Evolutionary conservation across 2,797 vertebrate genomes (phyloP).

Genomic region (Gambusia yucatana): DNA sequence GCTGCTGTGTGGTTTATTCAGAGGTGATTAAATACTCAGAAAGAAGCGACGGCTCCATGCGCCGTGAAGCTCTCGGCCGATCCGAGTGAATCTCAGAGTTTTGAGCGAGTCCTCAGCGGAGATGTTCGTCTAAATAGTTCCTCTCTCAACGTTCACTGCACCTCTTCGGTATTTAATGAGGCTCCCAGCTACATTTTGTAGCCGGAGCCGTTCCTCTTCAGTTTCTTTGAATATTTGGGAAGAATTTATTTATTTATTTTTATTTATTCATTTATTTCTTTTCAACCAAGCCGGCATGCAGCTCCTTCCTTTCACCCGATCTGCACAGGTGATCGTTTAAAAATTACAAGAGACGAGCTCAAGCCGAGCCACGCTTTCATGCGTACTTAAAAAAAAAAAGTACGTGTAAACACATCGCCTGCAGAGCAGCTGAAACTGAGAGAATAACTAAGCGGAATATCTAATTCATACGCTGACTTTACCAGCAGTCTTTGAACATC

Average conservation of each 20-base stretch:
- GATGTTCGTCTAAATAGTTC: slow-evolving; percentile 41
- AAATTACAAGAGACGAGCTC: slow-evolving; percentile 13
- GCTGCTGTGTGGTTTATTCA: slow-evolving; percentile 14
- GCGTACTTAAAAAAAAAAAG: slow-evolving; percentile 18
- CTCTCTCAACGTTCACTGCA: slow-evolving; percentile 38
- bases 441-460: slow-evolving; percentile 41
- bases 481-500: slow-evolving; percentile 22
- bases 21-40: slow-evolving; percentile 48
- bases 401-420: slow-evolving; percentile 22
- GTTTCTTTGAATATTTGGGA: slow-evolving; percentile 21
- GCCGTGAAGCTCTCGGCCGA: background rate
- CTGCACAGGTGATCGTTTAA: slow-evolving; percentile 4
- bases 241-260: background rate
- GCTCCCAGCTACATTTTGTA: slow-evolving; percentile 27
- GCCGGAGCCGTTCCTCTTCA: slow-evolving; percentile 10
- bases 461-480: slow-evolving; percentile 39
- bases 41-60: slow-evolving; percentile 36
- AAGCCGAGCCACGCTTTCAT: slow-evolving; percentile 14
- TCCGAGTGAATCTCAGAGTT: slow-evolving; percentile 3
- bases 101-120: slow-evolving; percentile 32
- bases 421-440: slow-evolving; percentile 16
- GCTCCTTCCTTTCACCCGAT: slow-evolving; percentile 1
- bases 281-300: background rate
- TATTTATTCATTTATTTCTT: no score
- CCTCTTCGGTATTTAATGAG: slow-evolving; percentile 55